Conservation (phyloP, 1,140 invertebrate species). For the Drosophila ercepeae region DNA sequence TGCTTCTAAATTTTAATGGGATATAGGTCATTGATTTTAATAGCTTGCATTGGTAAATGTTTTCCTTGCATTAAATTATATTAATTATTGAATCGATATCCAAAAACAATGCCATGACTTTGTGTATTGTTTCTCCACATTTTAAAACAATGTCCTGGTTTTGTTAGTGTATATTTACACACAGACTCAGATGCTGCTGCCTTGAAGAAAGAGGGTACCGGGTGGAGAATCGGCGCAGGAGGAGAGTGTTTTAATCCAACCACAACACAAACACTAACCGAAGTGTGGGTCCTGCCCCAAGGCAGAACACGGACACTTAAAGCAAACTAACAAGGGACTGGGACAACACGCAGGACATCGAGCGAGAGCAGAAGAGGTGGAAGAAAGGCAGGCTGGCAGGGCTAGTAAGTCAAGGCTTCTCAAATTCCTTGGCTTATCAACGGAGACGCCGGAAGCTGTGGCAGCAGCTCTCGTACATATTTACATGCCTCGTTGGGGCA, state of each 20-base stretch:
- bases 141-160: background rate
- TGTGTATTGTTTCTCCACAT: too few relatives aligned
- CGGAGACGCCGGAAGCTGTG: conserved; percentile 74
- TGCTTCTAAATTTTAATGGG: background rate
- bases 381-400: background rate
- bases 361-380: background rate
- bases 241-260: conserved; percentile 55
- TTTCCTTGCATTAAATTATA: too few relatives aligned
- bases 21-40: too few relatives aligned
- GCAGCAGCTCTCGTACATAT: conserved; percentile 76
- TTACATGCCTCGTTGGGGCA: conserved; percentile 62
- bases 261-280: conserved; percentile 54
- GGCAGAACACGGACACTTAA: conserved; percentile 68
- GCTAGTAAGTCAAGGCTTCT: conserved; percentile 60
- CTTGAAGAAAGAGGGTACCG: background rate
- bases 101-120: too few relatives aligned
- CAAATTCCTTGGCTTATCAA: conserved; percentile 77
- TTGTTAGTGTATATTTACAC: background rate
- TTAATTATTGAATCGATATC: too few relatives aligned
- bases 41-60: too few relatives aligned
- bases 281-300: conserved; percentile 36
- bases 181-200: background rate
- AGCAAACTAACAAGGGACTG: conserved; percentile 67
- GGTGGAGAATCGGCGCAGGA: background rate
- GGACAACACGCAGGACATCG: conserved; percentile 12